A percentile compares a stretch with the other conserved stretches of the same genome.
Conservation (phyloP, 2,888 invertebrate species). For the Lasius fuliginosus region DNA sequence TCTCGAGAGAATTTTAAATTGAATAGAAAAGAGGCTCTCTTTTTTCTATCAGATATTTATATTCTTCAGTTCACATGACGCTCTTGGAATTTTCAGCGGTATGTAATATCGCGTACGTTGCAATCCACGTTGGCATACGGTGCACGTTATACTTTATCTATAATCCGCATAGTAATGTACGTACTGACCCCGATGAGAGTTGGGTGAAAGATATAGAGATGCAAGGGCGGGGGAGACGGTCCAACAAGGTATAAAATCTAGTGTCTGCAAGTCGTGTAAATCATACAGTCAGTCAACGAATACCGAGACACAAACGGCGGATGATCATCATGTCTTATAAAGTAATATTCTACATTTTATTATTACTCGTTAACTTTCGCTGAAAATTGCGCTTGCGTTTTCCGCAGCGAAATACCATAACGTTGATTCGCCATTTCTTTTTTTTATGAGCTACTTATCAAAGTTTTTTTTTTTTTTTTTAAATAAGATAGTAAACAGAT, state of each 20-base stretch:
- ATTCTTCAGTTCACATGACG: constrained; percentile 3
- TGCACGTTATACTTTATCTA: constrained; percentile 18
- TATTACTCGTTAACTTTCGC: background rate
- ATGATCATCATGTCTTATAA: constrained; percentile 75
- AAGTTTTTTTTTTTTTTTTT: background rate
- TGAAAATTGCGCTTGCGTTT: background rate
- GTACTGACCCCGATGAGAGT: constrained; percentile 2
- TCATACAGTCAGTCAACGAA: constrained; percentile 67
- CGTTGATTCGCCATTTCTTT: background rate
- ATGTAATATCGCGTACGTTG: constrained; percentile 21
- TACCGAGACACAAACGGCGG: constrained; percentile 46
- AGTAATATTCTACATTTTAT: constrained; percentile 72
- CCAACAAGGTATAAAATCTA: constrained; percentile 73
- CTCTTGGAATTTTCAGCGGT: constrained; percentile 32
- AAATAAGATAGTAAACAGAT: background rate
- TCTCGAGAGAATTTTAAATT: constrained; percentile 36
- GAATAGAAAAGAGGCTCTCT: background rate
- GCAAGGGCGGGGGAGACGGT: constrained; percentile 11
- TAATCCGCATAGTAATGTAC: constrained; percentile 28
- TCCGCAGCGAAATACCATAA: background rate
- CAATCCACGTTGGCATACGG: background rate
- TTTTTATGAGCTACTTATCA: background rate
- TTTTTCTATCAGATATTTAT: constrained; percentile 43
- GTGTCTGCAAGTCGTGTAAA: constrained; percentile 59
- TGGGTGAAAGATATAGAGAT: background rate